These are phyloP conservation scores for Cepaea nemoralis DNA, from an alignment of 1,140 invertebrate species.

Conservation along the genomic window DNA sequence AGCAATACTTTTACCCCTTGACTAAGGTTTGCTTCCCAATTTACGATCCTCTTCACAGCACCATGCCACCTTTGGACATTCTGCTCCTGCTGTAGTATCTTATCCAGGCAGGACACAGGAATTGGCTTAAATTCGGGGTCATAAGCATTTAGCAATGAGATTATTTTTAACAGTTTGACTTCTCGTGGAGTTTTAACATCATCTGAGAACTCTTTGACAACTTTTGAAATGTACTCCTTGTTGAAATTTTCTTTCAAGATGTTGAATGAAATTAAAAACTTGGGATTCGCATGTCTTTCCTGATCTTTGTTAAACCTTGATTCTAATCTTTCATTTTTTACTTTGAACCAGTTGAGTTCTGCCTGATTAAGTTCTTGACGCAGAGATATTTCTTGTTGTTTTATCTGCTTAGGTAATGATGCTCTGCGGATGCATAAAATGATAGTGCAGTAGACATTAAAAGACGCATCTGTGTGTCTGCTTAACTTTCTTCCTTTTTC, in stretches of 20 bases:
- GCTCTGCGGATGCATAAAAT: constrained; percentile 43
- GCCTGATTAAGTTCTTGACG: constrained; percentile 43
- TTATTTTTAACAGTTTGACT: constrained; percentile 47
- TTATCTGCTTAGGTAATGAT: constrained; percentile 32
- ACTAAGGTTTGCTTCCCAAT: constrained; percentile 52
- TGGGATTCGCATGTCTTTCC: constrained; percentile 45
- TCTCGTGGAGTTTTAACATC: constrained; percentile 44
- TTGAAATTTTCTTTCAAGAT: constrained; percentile 57
- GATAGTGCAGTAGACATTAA: constrained; percentile 45
- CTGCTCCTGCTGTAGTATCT: neutral
- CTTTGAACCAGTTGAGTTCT: constrained; percentile 51
- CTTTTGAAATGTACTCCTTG: constrained; percentile 46
- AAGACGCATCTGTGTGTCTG: constrained; percentile 20
- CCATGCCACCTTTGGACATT: neutral
- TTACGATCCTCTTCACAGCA: constrained; percentile 5
- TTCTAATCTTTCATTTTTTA: constrained; percentile 43
- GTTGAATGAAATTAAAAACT: constrained; percentile 55
- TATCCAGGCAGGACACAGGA: constrained; percentile 49
- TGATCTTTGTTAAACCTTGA: constrained; percentile 17
- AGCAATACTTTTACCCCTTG: constrained; percentile 45
- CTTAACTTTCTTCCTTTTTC: constrained; percentile 44
- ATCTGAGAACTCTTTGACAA: constrained; percentile 47
- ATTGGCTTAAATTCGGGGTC: constrained; percentile 48
- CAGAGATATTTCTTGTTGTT: constrained; percentile 23
- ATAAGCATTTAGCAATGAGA: constrained; percentile 53